phyloP scores from a whole-genome alignment of 2,888 invertebrate genomes.

The Phengaris arion region DNA sequence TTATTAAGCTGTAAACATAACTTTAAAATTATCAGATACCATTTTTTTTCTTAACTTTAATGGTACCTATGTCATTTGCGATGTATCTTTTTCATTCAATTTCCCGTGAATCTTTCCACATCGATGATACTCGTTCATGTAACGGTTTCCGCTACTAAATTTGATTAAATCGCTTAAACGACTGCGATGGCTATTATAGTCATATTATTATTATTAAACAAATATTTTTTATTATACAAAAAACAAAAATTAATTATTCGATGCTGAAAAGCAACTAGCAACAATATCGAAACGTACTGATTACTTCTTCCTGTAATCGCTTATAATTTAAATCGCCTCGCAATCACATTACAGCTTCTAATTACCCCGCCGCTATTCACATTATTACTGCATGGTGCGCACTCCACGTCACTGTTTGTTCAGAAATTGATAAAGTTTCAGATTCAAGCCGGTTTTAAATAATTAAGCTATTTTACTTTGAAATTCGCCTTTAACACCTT shows the following conservation, averaged over 20 bases:
- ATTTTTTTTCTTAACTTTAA: too few relatives aligned
- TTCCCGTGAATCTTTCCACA: too few relatives aligned
- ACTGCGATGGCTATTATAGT: background rate
- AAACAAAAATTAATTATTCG: too few relatives aligned
- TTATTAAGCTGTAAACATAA: too few relatives aligned
- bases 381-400: conserved; percentile 40
- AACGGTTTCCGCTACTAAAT: too few relatives aligned
- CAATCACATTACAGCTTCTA: conserved; percentile 51
- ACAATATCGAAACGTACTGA: background rate
- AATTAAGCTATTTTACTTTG: too few relatives aligned
- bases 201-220: background rate
- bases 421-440: conserved; percentile 29
- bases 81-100: too few relatives aligned
- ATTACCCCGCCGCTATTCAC: conserved; percentile 49
- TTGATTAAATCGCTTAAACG: too few relatives aligned
- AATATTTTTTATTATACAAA: background rate
- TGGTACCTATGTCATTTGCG: too few relatives aligned
- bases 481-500: too few relatives aligned
- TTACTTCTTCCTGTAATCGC: background rate
- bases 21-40: too few relatives aligned
- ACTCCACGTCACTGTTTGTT: conserved; percentile 32
- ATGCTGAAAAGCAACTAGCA: background rate
- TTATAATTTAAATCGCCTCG: conserved; percentile 31
- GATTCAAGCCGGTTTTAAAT: background rate
- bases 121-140: too few relatives aligned